Conservation (phyloP, 2,113 vertebrate species). For the Petaurus breviceps region DNA sequence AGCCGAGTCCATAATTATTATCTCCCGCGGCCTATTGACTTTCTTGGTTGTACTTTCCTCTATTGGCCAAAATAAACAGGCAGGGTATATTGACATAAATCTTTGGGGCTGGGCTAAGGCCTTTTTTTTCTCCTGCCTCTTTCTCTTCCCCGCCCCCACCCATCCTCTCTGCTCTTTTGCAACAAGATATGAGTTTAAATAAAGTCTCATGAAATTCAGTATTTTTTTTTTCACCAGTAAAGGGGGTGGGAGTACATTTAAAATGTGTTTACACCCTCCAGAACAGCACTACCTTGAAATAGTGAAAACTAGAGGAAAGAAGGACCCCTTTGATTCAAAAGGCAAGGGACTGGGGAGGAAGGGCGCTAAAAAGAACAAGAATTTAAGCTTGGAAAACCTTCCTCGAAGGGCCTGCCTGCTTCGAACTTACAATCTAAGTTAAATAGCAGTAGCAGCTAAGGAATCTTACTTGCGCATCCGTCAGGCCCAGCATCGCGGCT, state of each 20-base stretch:
- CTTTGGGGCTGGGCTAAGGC: background rate
- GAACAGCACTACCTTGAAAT: background rate
- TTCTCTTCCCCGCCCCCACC: background rate
- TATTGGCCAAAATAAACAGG: constrained; percentile 68
- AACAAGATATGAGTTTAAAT: background rate
- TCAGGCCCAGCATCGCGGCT: constrained; percentile 97
- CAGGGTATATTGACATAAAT: constrained; percentile 46
- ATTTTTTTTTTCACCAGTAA: background rate
- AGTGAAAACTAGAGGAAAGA: background rate
- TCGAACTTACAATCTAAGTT: background rate
- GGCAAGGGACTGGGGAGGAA: background rate
- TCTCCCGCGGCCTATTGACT: constrained; percentile 42
- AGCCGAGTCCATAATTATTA: background rate
- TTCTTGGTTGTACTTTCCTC: background rate
- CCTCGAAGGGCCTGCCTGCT: background rate
- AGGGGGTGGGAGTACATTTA: background rate
- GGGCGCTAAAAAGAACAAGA: fast-evolving
- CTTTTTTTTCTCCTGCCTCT: background rate
- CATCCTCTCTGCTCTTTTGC: background rate
- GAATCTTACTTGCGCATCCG: constrained; percentile 94
- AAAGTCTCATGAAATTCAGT: background rate
- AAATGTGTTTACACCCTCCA: background rate
- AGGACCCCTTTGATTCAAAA: constrained; percentile 2
- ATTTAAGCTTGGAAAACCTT: background rate
- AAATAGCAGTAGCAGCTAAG: fast-evolving